A percentile compares a stretch with the other conserved stretches of the same genome.
Conservation (phyloP, 2,888 invertebrate genomes). For the Pammene aurita region DNA sequence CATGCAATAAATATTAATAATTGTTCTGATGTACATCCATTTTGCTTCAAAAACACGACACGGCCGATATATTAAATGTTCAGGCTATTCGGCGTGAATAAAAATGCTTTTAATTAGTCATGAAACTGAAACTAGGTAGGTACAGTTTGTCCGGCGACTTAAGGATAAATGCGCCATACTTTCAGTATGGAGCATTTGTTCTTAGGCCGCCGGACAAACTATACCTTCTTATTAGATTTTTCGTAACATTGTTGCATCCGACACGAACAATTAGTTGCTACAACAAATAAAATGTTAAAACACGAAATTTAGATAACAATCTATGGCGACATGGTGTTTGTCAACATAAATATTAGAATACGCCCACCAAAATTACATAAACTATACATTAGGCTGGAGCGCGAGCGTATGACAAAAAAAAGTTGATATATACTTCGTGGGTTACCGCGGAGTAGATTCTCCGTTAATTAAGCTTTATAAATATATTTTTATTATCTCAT, state of each 20-base stretch:
- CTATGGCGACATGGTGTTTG: conserved; percentile 21
- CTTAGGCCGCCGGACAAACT: no score
- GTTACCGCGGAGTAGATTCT: no score
- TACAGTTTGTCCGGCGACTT: no score
- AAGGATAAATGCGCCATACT: no score
- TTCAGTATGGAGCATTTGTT: no score
- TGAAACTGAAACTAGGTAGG: no score
- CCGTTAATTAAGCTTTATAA: no score
- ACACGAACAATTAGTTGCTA: neutral
- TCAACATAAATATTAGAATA: conserved; percentile 28
- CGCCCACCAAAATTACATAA: conserved; percentile 31
- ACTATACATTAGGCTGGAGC: no score
- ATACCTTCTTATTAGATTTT: conserved; percentile 14
- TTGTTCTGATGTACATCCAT: conserved; percentile 28
- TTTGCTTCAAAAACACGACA: conserved; percentile 43
- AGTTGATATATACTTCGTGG: no score
- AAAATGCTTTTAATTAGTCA: conserved; percentile 57
- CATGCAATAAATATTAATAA: conserved; percentile 30
- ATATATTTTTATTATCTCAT: no score
- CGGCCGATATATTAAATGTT: conserved; percentile 51
- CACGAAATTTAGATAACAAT: conserved; percentile 24
- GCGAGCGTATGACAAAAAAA: no score
- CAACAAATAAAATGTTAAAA: conserved; percentile 20
- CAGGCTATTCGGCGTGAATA: conserved; percentile 62
- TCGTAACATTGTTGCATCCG: neutral